Evolutionary conservation across 2,797 vertebrate genomes (phyloP).

Genomic region (Anolis apletophallus): DNA sequence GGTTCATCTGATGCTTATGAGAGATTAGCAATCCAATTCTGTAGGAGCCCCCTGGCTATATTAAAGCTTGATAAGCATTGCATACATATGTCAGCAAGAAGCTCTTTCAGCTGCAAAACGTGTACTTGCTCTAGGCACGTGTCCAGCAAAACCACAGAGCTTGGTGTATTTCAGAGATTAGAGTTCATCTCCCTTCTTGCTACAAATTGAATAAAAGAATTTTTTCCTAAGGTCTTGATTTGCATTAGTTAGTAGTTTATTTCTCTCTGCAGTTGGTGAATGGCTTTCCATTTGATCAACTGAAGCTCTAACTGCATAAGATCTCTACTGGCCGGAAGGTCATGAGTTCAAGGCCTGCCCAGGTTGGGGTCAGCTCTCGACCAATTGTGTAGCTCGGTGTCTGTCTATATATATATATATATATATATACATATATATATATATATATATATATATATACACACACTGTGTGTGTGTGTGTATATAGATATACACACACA

Average conservation of each 20-base stretch:
- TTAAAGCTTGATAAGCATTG: constrained; percentile 49
- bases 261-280: constrained; percentile 10
- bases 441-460: too few relatives aligned
- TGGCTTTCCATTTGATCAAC: neutral
- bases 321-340: too few relatives aligned
- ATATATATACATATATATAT: too few relatives aligned
- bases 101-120: constrained; percentile 44
- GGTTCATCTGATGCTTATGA: constrained; percentile 67
- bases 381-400: too few relatives aligned
- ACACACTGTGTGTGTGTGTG: too few relatives aligned
- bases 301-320: neutral
- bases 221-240: neutral
- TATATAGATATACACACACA: too few relatives aligned
- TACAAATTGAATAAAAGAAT: constrained; percentile 19
- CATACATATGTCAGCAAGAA: constrained; percentile 39
- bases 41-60: constrained; percentile 56
- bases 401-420: too few relatives aligned
- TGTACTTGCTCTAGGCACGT: constrained; percentile 18
- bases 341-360: too few relatives aligned
- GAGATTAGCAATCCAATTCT: constrained; percentile 66
- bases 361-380: too few relatives aligned
- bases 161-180: constrained; percentile 17
- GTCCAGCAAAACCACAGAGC: constrained; percentile 19
- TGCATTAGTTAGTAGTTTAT: neutral
- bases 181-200: constrained; percentile 38